A percentile compares a stretch with the other conserved stretches of the same genome.
Evolutionary conservation across 92 coral and sea anemone genomes (phyloP).

Genomic region (Bergia sp.): DNA sequence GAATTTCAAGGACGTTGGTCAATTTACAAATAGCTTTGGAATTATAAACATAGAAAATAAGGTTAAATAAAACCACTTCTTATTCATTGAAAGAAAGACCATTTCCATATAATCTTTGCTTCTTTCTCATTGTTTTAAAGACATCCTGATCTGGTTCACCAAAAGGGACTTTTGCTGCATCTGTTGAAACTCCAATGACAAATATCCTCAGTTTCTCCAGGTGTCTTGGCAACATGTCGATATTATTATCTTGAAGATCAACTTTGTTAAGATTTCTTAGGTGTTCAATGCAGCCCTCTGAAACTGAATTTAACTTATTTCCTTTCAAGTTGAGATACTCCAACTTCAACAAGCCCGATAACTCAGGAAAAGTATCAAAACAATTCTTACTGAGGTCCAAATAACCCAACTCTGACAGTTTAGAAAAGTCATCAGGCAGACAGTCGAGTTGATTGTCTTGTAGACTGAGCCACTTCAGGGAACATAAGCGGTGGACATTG

Average conservation of each 20-base stretch:
- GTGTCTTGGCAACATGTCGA: slow-evolving; percentile 73
- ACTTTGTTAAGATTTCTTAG: slow-evolving; percentile 68
- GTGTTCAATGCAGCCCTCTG: slow-evolving; percentile 42
- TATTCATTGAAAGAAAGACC: not conserved
- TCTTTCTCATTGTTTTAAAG: slow-evolving; percentile 47
- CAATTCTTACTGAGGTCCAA: slow-evolving; percentile 78
- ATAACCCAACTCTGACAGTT: slow-evolving; percentile 65
- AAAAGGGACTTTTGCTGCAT: slow-evolving; percentile 33
- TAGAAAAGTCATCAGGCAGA: slow-evolving; percentile 69
- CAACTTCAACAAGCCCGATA: slow-evolving; percentile 65
- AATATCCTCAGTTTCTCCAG: slow-evolving; percentile 75
- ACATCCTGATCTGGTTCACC: slow-evolving; percentile 58
- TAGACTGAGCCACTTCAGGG: slow-evolving; percentile 84
- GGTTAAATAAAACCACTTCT: not conserved
- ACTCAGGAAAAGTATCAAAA: slow-evolving; percentile 69
- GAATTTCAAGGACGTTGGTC: too few species aligned
- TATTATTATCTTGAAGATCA: slow-evolving; percentile 76
- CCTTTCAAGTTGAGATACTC: slow-evolving; percentile 69
- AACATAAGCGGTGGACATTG: slow-evolving; percentile 57
- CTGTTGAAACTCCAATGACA: slow-evolving; percentile 58
- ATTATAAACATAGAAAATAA: too few species aligned
- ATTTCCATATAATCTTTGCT: slow-evolving; percentile 20
- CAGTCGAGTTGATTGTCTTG: slow-evolving; percentile 71
- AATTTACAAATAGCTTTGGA: too few species aligned
- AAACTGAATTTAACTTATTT: slow-evolving; percentile 66